Evolutionary conservation across 2,888 invertebrate genomes (phyloP).

Genomic region (Pyrrhopygopsis socrates): DNA sequence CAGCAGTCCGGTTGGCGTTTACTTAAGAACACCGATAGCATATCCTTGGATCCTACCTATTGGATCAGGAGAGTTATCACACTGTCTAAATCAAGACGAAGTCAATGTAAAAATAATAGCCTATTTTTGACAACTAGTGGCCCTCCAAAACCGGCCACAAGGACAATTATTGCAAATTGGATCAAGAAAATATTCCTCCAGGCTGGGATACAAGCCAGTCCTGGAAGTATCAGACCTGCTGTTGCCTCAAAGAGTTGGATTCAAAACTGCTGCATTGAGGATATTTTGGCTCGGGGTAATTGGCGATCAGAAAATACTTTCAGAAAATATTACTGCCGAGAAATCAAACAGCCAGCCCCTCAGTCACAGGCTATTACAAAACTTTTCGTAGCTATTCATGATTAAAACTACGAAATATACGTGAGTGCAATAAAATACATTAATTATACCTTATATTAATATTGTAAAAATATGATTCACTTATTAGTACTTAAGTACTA

Average conservation of each 20-base stretch:
- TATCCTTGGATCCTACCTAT: not conserved
- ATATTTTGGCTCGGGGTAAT: constrained; percentile 31
- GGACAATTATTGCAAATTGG: constrained; percentile 22
- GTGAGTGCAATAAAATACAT: too few relatives aligned
- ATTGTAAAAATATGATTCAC: too few relatives aligned
- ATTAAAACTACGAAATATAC: too few relatives aligned
- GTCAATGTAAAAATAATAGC: not conserved
- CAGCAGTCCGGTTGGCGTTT: not conserved
- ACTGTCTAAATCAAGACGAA: not conserved
- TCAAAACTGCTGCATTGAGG: constrained; percentile 29
- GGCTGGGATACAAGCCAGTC: constrained; percentile 22
- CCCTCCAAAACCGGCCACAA: not conserved
- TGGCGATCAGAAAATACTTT: constrained; percentile 39
- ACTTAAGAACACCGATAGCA: not conserved
- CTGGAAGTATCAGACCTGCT: constrained; percentile 39
- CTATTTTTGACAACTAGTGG: constrained; percentile 1
- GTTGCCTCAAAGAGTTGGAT: constrained; percentile 40
- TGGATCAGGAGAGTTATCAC: not conserved
- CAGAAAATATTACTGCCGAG: constrained; percentile 9
- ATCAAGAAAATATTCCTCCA: not conserved
- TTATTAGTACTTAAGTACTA: too few relatives aligned
- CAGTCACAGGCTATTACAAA: not conserved
- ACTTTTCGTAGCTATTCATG: not conserved
- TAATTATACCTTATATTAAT: not conserved
- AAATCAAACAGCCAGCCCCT: not conserved